These are phyloP conservation scores for Zaprionus davidi DNA, from an alignment of 1,140 invertebrate genomes.

Conservation along the genomic window DNA sequence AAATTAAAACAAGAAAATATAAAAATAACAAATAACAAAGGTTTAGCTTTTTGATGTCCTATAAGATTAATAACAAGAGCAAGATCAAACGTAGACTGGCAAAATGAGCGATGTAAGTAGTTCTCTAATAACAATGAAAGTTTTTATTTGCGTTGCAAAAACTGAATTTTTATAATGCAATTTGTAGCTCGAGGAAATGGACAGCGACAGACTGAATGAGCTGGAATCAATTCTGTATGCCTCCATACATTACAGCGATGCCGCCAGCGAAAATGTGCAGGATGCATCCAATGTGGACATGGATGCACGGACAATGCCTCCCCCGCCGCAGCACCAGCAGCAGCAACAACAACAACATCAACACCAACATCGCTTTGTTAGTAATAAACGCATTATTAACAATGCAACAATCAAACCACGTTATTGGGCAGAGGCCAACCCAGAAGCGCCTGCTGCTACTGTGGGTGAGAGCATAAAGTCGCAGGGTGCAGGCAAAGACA, in stretches of 20 bases:
- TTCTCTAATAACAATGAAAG: background rate
- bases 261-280: constrained; percentile 23
- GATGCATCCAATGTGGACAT: constrained; percentile 6
- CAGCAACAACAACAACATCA: constrained; percentile 15
- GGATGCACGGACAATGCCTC: constrained; percentile 56
- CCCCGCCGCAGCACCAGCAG: constrained; percentile 35
- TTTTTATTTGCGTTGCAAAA: background rate
- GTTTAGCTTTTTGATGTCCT: constrained; percentile 39
- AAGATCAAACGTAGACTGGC: constrained; percentile 43
- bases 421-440: constrained; percentile 51
- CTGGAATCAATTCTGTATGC: constrained; percentile 84
- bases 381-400: constrained; percentile 59
- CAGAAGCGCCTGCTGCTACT: constrained; percentile 2
- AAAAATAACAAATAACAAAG: constrained; percentile 15
- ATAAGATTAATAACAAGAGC: constrained; percentile 18
- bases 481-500: constrained; percentile 13
- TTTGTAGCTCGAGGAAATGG: constrained; percentile 72
- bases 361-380: constrained; percentile 50
- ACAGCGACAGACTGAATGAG: constrained; percentile 81
- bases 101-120: constrained; percentile 63
- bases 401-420: constrained; percentile 51
- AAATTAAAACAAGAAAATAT: constrained; percentile 14
- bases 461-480: constrained; percentile 9
- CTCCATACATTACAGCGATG: constrained; percentile 76
- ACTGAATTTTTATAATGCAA: background rate